These are phyloP conservation scores for Hypotaenidia okinawae DNA, from an alignment of 2,797 vertebrate genomes.

Conservation along the genomic window DNA sequence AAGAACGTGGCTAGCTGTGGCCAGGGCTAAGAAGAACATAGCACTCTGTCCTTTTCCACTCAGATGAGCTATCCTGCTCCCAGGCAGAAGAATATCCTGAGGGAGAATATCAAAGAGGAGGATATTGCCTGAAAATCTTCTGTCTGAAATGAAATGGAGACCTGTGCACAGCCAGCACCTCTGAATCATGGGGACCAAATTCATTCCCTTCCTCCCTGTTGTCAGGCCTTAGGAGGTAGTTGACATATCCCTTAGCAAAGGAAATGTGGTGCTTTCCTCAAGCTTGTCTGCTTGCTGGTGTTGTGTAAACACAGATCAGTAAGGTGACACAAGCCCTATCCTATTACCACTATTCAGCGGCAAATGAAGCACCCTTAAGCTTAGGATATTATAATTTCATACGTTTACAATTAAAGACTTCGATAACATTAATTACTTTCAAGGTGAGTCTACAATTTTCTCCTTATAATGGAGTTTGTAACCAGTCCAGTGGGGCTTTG, in stretches of 20 bases:
- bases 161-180: neutral
- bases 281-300: neutral
- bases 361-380: slow-evolving; percentile 18
- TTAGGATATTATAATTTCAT: slow-evolving; percentile 49
- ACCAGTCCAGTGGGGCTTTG: neutral
- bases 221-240: neutral
- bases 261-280: slow-evolving; percentile 10
- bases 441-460: neutral
- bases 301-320: slow-evolving; percentile 45
- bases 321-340: slow-evolving; percentile 47
- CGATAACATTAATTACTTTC: slow-evolving; percentile 61
- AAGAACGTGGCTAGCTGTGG: neutral
- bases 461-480: slow-evolving; percentile 25
- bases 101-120: slow-evolving; percentile 22
- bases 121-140: neutral
- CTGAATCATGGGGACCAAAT: slow-evolving; percentile 16
- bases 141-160: neutral
- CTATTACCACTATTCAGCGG: slow-evolving; percentile 31
- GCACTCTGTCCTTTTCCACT: neutral
- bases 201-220: neutral
- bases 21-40: neutral
- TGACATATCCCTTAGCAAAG: neutral
- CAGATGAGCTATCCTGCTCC: neutral
- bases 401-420: slow-evolving; percentile 48
- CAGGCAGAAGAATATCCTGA: neutral